Percentiles rank a stretch among this genome's conserved stretches.
Conservation (phyloP, 2,888 invertebrate species). For the Hoplodrina blanda region DNA sequence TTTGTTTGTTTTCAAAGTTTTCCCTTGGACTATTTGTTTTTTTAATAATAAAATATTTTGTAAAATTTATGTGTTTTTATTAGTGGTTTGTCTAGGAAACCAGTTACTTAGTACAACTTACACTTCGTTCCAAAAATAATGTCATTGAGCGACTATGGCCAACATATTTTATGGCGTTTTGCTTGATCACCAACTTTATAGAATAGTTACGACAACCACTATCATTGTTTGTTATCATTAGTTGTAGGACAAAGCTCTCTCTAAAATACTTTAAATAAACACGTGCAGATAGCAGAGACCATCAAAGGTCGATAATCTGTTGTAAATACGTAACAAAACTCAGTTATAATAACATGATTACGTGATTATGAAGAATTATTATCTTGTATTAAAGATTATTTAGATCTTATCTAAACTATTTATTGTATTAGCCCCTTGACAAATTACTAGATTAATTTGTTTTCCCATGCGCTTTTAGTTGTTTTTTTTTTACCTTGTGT, state of each 20-base stretch:
- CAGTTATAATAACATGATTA: constrained; percentile 11
- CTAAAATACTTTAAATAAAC: too few species aligned
- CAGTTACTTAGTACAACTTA: not conserved
- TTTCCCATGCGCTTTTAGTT: not conserved
- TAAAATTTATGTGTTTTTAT: constrained; percentile 61
- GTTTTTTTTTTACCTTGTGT: too few species aligned
- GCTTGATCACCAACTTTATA: too few species aligned
- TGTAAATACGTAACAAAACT: constrained; percentile 2
- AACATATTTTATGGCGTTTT: too few species aligned
- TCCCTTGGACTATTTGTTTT: constrained; percentile 77
- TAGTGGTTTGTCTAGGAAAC: not conserved
- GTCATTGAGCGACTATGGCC: too few species aligned
- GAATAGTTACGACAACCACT: too few species aligned
- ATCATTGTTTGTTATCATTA: not conserved
- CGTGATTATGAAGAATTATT: constrained; percentile 25
- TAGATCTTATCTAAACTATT: constrained; percentile 16
- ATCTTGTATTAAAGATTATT: constrained; percentile 1
- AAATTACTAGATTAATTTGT: not conserved
- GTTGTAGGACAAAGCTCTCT: not conserved
- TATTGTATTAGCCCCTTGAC: too few species aligned
- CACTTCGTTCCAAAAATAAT: too few species aligned
- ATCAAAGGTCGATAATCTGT: constrained; percentile 7
- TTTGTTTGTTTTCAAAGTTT: constrained; percentile 79
- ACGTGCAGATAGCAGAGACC: not conserved
- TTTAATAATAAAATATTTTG: constrained; percentile 76